phyloP scores from a whole-genome alignment of 2,113 vertebrate genomes.

The Tyrannus savana region DNA sequence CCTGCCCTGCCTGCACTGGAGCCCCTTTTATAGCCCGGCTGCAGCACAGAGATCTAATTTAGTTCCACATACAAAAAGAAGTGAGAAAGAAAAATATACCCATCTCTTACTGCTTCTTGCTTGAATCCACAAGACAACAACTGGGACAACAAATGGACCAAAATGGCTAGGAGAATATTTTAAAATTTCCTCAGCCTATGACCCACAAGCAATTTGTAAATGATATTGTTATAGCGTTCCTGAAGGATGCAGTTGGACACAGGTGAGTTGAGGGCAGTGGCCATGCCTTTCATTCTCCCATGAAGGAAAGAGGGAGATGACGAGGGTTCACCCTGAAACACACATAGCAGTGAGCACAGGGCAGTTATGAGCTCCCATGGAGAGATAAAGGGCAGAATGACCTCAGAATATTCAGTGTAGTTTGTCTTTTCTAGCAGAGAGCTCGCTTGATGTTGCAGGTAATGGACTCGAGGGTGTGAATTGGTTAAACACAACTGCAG shows the following conservation, averaged over 20 bases:
- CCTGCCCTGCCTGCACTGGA: slow-evolving; percentile 59
- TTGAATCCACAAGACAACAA: neutral
- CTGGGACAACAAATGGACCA: neutral
- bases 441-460: accelerated
- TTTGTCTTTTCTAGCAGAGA: neutral
- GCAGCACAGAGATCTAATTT: slow-evolving; percentile 55
- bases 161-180: neutral
- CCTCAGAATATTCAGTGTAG: neutral
- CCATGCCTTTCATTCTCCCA: neutral
- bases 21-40: slow-evolving; percentile 30
- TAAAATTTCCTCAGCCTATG: neutral
- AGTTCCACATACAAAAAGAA: slow-evolving; percentile 27
- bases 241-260: neutral
- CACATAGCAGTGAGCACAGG: accelerated
- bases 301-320: neutral
- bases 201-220: neutral
- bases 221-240: neutral
- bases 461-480: neutral
- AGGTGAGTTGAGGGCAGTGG: neutral
- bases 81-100: neutral
- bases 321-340: neutral
- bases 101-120: neutral
- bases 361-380: neutral
- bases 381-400: neutral
- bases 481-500: neutral